phyloP scores from a whole-genome alignment of 2,797 vertebrate genomes.

The Crocidura indochinensis region DNA sequence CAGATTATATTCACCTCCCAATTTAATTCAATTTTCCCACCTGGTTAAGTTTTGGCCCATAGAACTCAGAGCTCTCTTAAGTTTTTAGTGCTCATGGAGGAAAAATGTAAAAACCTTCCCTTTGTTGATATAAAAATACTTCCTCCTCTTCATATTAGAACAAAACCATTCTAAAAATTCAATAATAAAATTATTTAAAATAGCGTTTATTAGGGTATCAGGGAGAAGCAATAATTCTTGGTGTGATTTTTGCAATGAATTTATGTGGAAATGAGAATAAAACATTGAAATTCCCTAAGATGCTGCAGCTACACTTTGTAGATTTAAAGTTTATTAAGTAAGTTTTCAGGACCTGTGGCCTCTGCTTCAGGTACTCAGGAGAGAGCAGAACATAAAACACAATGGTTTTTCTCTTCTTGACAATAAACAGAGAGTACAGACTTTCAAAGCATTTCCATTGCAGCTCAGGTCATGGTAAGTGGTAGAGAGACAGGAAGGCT shows the following conservation, averaged over 20 bases:
- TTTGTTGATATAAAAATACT: background rate
- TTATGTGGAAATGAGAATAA: background rate
- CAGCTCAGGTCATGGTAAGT: background rate
- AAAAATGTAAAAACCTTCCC: constrained; percentile 16
- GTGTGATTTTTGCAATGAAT: constrained; percentile 18
- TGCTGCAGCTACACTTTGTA: background rate
- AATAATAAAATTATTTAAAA: background rate
- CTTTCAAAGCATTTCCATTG: background rate
- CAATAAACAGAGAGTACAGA: background rate
- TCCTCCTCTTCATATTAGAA: background rate
- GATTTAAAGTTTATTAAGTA: constrained; percentile 34
- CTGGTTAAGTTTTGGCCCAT: background rate
- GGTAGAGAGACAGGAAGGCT: background rate
- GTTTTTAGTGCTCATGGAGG: background rate
- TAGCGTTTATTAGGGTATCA: constrained; percentile 15
- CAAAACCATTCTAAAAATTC: constrained; percentile 1
- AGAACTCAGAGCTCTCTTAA: background rate
- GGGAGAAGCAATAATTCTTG: constrained; percentile 19
- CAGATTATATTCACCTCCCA: background rate
- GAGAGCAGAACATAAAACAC: background rate
- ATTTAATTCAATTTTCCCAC: constrained; percentile 1
- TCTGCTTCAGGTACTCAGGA: background rate
- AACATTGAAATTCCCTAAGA: background rate
- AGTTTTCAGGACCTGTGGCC: background rate
- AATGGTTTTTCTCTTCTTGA: background rate